Percentiles rank a stretch among this genome's conserved stretches.
Evolutionary conservation across 1,140 invertebrate genomes (phyloP).

Genomic region (Nephila pilipes): DNA sequence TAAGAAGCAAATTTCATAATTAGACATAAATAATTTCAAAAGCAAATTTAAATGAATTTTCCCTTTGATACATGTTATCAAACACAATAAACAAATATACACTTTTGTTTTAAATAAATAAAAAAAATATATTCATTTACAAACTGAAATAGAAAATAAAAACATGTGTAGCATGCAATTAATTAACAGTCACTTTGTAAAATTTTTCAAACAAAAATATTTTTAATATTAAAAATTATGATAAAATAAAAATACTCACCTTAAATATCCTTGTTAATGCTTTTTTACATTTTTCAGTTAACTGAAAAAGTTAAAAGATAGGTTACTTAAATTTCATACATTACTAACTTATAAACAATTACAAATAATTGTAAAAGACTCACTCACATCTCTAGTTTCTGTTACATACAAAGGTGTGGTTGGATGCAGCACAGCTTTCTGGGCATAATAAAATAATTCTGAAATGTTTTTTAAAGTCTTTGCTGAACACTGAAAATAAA

Average conservation of each 20-base stretch:
- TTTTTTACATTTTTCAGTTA: slow-evolving; percentile 95
- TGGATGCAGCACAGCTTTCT: slow-evolving; percentile 99
- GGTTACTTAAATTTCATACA: slow-evolving; percentile 21
- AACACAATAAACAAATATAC: too few species aligned
- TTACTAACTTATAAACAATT: neutral
- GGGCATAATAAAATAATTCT: slow-evolving; percentile 99
- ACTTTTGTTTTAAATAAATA: too few species aligned
- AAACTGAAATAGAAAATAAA: neutral
- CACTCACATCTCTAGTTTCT: slow-evolving; percentile 97
- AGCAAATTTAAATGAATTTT: too few species aligned
- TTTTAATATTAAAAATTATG: neutral
- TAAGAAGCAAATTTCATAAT: too few species aligned
- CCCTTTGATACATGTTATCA: too few species aligned
- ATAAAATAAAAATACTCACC: slow-evolving; percentile 83
- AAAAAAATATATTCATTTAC: too few species aligned
- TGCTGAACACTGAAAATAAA: slow-evolving; percentile 91
- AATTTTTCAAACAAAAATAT: neutral
- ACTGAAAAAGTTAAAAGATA: slow-evolving; percentile 83
- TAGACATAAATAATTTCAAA: too few species aligned
- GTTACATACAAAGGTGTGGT: slow-evolving; percentile 97
- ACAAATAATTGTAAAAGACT: neutral
- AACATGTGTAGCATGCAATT: neutral
- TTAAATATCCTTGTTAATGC: slow-evolving; percentile 97
- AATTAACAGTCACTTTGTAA: neutral
- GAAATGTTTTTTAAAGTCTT: slow-evolving; percentile 99